Evolutionary conservation across 2,888 invertebrate genomes (phyloP).

Genomic region (Hirtodrosophila histrioides): DNA sequence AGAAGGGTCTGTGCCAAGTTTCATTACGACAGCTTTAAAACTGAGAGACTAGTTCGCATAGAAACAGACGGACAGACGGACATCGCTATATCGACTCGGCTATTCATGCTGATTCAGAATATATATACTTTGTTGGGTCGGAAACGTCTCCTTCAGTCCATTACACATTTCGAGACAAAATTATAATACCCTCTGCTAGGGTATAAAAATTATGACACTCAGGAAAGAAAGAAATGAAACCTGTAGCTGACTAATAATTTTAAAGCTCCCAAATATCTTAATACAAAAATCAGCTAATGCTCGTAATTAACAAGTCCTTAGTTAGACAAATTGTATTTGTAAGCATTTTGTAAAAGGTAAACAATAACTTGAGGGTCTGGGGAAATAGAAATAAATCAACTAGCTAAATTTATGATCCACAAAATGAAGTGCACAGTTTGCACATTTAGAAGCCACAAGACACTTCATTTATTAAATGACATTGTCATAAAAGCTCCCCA

Average conservation of each 20-base stretch:
- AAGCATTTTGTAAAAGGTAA: neutral
- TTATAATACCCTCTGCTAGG: no score
- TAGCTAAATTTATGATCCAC: constrained; percentile 31
- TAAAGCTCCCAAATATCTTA: neutral
- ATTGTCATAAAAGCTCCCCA: constrained; percentile 37
- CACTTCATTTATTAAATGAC: constrained; percentile 68
- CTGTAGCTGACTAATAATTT: neutral
- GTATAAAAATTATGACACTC: no score
- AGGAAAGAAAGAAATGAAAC: neutral
- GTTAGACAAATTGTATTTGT: neutral
- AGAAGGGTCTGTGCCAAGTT: no score
- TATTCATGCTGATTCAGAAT: no score
- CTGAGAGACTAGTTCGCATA: no score
- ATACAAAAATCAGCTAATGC: neutral
- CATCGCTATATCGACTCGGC: no score
- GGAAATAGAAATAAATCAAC: constrained; percentile 23
- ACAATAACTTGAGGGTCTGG: neutral
- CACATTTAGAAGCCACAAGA: constrained; percentile 52
- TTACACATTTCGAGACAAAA: no score
- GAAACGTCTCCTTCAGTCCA: no score
- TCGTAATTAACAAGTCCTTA: constrained; percentile 4
- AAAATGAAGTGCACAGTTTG: constrained; percentile 44
- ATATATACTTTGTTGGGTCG: no score
- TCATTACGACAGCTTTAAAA: no score
- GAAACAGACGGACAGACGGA: no score